Evolutionary conservation across 1,140 invertebrate species (phyloP), one percentile per base, ranked within the genome.

Genomic region (Cotesia vestalis): DNA sequence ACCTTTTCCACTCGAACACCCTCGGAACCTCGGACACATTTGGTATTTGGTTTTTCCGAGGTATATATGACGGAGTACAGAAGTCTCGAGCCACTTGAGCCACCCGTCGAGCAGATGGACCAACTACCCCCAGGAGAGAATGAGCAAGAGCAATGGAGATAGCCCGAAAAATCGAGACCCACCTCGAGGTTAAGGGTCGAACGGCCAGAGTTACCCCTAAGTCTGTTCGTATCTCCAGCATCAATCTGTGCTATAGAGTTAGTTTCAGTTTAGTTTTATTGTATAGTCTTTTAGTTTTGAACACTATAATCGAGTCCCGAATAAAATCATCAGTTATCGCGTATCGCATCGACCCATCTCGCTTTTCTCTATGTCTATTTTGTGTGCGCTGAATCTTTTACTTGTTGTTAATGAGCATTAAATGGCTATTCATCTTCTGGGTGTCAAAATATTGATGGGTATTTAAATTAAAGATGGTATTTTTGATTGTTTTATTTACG

Each of bases 41-140:
- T 60, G 67, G 64, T 60, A 27, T 27, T 5, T 9, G 51, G 53
- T 67, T 67, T 67, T 6, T 20, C 27, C 35, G 17, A 51, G 62
- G 55, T 61, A 57, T 53, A 20, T 20, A 11, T 27, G 62, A 63
- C 70, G 69, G 74, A 75, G 77, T 75, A 66, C 72, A 73, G 14
- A 73, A 66, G 57, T 9, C 40, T 46, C 6, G 6, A 46, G 40
- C 40, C 40, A 46, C 40, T 46, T 46, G 6, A 46, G 40, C 5
- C 40, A 46, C 40, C 53, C 73, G 72, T 66, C 66, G 70, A 81
- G 75, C 84, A 84, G 83, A 85, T 84, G 83, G 80, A 84, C 81
- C 80, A 81, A 85, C 82, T 85, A 79, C 80, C 78, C 85, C 77
- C 81, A 46, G 11, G 85, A 82, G 83, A 81, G 70, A 66, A 55